Conservation (phyloP, 2,113 vertebrate genomes). For the Takifugu flavidus region DNA sequence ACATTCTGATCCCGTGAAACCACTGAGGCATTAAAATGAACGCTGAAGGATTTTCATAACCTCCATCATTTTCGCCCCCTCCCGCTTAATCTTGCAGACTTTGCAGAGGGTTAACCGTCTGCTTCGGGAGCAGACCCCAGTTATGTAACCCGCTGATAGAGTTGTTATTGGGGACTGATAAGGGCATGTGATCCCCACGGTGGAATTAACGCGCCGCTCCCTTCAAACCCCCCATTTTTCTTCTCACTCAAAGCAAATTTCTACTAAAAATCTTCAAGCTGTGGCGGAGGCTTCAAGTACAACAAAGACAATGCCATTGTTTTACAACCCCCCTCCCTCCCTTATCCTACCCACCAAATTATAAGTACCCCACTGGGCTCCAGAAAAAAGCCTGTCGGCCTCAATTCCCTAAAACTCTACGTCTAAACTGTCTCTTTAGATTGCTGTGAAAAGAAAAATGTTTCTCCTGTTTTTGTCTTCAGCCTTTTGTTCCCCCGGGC, state of each 20-base stretch:
- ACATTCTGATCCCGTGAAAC: too few species aligned
- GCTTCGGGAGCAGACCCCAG: neutral
- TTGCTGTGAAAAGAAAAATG: slow-evolving; percentile 63
- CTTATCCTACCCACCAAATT: slow-evolving; percentile 64
- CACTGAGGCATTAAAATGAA: too few species aligned
- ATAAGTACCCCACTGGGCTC: slow-evolving; percentile 69
- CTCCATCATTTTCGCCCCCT: too few species aligned
- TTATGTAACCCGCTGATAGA: slow-evolving; percentile 56
- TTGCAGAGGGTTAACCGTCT: too few species aligned
- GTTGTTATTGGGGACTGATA: slow-evolving; percentile 63
- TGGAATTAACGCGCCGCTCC: slow-evolving; percentile 57
- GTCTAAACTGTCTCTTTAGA: slow-evolving; percentile 56
- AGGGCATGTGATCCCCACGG: slow-evolving; percentile 64
- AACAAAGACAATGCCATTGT: slow-evolving; percentile 66
- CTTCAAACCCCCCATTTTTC: slow-evolving; percentile 48
- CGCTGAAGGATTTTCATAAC: too few species aligned
- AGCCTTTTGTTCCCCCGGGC: slow-evolving; percentile 40
- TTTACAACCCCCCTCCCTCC: slow-evolving; percentile 51
- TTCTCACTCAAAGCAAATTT: slow-evolving; percentile 67
- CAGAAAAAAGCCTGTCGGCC: slow-evolving; percentile 57
- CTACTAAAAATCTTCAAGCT: slow-evolving; percentile 58
- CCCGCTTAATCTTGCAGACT: too few species aligned
- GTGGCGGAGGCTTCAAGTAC: slow-evolving; percentile 28
- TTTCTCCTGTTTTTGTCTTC: slow-evolving; percentile 53
- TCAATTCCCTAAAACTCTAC: slow-evolving; percentile 60